Evolutionary conservation across 2,888 invertebrate species (phyloP).

Genomic region (Drosophila dives): DNA sequence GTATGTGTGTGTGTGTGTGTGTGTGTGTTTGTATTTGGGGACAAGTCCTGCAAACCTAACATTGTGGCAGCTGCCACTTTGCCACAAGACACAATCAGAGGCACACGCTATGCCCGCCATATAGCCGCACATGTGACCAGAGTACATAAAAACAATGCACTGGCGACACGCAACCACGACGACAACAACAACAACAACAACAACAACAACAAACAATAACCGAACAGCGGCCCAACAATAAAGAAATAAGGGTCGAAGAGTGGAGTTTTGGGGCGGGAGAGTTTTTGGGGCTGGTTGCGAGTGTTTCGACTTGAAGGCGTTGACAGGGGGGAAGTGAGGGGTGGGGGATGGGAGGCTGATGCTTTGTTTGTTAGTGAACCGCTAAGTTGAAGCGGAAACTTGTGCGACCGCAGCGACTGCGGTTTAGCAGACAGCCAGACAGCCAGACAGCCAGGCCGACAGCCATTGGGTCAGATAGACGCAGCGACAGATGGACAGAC

Average conservation of each 20-base stretch:
- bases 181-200: neutral
- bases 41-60: conserved; percentile 22
- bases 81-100: conserved; percentile 50
- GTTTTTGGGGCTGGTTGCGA: neutral
- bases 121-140: conserved; percentile 45
- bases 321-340: neutral
- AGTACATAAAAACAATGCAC: conserved; percentile 66
- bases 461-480: neutral
- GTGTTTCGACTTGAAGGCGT: neutral
- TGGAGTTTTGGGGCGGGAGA: neutral
- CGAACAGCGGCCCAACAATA: conserved; percentile 26
- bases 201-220: conserved; percentile 1
- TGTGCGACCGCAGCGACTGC: conserved; percentile 73
- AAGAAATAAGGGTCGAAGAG: conserved; percentile 19
- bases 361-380: conserved; percentile 43
- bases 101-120: conserved; percentile 28
- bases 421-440: conserved; percentile 17
- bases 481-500: conserved; percentile 12
- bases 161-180: conserved; percentile 49
- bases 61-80: conserved; percentile 45
- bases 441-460: conserved; percentile 10
- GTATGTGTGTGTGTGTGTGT: neutral
- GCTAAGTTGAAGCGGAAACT: conserved; percentile 69
- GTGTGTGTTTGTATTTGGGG: conserved; percentile 7
- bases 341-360: neutral